Evolutionary conservation across 2,113 vertebrate genomes (phyloP).

Genomic region (Gila orcuttii): DNA sequence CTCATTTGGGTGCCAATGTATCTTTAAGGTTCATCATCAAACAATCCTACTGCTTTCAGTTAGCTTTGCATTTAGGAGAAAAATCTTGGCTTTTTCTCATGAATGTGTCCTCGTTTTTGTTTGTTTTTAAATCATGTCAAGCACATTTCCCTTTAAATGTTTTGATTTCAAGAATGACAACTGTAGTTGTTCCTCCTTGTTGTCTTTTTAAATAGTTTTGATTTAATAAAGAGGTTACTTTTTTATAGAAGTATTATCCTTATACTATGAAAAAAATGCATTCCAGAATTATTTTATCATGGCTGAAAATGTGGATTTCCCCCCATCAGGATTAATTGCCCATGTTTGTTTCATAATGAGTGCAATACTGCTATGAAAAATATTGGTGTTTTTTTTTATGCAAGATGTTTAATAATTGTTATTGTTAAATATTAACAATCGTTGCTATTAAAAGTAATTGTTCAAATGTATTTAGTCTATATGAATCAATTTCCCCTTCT

Average conservation of each 20-base stretch:
- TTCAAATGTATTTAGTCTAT: background rate
- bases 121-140: background rate
- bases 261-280: background rate
- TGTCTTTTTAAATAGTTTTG: background rate
- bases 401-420: slow-evolving; percentile 2
- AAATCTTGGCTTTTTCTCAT: background rate
- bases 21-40: background rate
- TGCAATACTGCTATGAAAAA: slow-evolving; percentile 2
- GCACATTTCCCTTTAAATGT: background rate
- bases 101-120: background rate
- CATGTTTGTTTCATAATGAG: background rate
- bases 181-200: background rate
- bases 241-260: background rate
- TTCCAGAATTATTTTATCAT: slow-evolving; percentile 3
- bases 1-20: slow-evolving; percentile 1
- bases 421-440: background rate
- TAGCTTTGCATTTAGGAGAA: background rate
- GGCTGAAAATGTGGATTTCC: background rate
- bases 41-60: background rate
- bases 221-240: background rate
- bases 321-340: background rate
- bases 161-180: background rate
- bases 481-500: background rate
- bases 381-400: background rate
- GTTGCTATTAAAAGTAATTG: background rate